Base-by-base conservation (phyloP, 1,140 invertebrate genomes). In the Helicoverpa armigera region DNA sequence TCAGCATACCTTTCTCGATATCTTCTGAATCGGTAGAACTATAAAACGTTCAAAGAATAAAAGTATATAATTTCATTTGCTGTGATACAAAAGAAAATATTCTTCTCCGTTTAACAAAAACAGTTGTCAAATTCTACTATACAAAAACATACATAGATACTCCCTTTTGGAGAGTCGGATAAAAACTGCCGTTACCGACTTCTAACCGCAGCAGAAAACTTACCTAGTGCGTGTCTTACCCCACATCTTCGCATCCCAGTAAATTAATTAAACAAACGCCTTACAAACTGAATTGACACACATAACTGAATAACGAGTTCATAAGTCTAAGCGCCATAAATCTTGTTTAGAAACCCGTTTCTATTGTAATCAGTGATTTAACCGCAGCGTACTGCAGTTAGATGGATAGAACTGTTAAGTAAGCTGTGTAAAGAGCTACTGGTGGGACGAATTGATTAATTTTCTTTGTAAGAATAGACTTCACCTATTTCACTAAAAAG, bases 251-350 rank as follows among this genome's bases (percentile, higher is more conserved):
- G 65, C 29, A 51, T 43, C 35, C 35, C 35, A 43, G 35, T 75
- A 75, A 75, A 75, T 75, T 63, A 75, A 75, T 75, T 61, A 61
- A 75, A n/a, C 54, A 60, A 75, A 75, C 54, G 58, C 13, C 50
- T 16, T 48, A 56, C 35, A 29, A 74, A 74, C 50, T 61, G 56
- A 75, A 75, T 75, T 75, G 73, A 75, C 73, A 75, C 73, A 75
- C 73, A 75, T 75, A 75, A 75, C 53, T 61, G 51, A 75, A 75
- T 61, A 75, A 75, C 35, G 35, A 50, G 73, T 75, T 61, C 73
- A 54, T 61, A 73, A 73, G 70, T 56, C 29, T 16, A 16, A 31
- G 35, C 4, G 23, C 54, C 9, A 60, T 75, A 75, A 75, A 31
- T 56, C 31, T 56, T 73, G 53, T 11, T 58, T 73, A 73, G 10